Evolutionary conservation across 2,797 vertebrate genomes (phyloP), one percentile per base, ranked within the genome.

Genomic region (Rhinatrema bivittatum): DNA sequence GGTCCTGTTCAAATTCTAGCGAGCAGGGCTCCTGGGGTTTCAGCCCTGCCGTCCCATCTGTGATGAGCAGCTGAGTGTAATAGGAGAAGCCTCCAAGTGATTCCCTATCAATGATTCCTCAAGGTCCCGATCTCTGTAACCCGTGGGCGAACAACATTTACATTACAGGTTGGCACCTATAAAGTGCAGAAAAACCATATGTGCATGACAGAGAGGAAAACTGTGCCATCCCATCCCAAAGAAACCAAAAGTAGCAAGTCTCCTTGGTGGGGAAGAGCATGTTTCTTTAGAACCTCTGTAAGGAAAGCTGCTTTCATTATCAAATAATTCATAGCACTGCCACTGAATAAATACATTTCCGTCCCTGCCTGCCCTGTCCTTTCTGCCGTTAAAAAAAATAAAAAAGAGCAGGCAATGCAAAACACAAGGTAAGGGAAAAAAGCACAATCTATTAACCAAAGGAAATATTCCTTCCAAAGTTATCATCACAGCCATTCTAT

Each of bases 11-110:
- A n/a, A n/a, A n/a, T n/a, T n/a, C n/a, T n/a, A n/a, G n/a, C n/a
- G n/a, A n/a, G n/a, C n/a, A n/a, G 42, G 45, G 42, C 28, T 45
- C 32, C 45, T 37, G 34, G 21, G 32, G 6, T 30, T 36, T 5
- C 33, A 35, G 25, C 19, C 16, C 32, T 25, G 3, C 20, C 3
- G 20, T 15, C 9, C 11, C 29, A 20, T 10, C 16, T 15, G 22
- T 9, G 22, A 21, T 8, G 7, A 17, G 25, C 25, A 4, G 13
- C 18, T 9, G 7, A 4, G 7, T 45, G 42, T 45, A 45, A 45
- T 19, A 5, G 17, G 42, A 45, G 27, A 19, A 20, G 6, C 12
- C 25, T 16, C 11, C 10, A 30, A 13, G 16, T 37, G 42, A 37
- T 45, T 31, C 7, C 6, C 42, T 31, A 24, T 36, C 42, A 37